Evolutionary conservation across 1,140 invertebrate species (phyloP).

Genomic region (Sycophila sp.): DNA sequence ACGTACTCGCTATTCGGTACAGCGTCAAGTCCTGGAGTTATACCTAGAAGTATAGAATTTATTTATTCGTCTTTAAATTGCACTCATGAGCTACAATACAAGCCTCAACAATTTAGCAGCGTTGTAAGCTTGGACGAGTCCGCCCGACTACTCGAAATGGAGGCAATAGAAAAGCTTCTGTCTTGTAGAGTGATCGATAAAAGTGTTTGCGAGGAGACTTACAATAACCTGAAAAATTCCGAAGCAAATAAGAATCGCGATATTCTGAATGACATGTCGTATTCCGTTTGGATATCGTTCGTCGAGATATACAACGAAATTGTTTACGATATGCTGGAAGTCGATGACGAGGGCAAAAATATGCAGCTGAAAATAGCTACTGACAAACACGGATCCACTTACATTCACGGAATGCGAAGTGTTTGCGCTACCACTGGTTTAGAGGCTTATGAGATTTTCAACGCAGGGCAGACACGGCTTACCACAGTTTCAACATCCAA

Average conservation of each 20-base stretch:
- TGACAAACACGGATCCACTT: slow-evolving; percentile 74
- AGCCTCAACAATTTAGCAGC: slow-evolving; percentile 61
- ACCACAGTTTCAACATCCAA: slow-evolving; percentile 81
- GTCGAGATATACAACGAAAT: slow-evolving; percentile 93
- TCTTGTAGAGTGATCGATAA: slow-evolving; percentile 36
- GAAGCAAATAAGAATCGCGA: background rate
- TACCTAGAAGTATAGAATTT: slow-evolving; percentile 80
- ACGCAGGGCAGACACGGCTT: slow-evolving; percentile 79
- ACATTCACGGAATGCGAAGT: slow-evolving; percentile 79
- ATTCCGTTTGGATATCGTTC: slow-evolving; percentile 83
- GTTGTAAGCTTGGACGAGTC: slow-evolving; percentile 59
- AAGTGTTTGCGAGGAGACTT: background rate
- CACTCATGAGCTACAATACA: slow-evolving; percentile 56
- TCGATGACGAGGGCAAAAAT: slow-evolving; percentile 51
- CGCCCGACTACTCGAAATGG: slow-evolving; percentile 49
- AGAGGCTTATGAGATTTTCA: slow-evolving; percentile 81
- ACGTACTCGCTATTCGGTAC: slow-evolving; percentile 82
- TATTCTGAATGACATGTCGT: slow-evolving; percentile 39
- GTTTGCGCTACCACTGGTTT: slow-evolving; percentile 77
- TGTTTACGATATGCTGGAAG: slow-evolving; percentile 82
- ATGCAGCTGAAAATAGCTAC: slow-evolving; percentile 68
- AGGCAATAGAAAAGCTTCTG: slow-evolving; percentile 49
- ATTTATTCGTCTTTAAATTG: slow-evolving; percentile 71
- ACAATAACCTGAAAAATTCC: background rate
- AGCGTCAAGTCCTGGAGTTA: slow-evolving; percentile 74